phyloP scores from a whole-genome alignment of 2,888 invertebrate genomes.

The Drosophila basisetae region DNA sequence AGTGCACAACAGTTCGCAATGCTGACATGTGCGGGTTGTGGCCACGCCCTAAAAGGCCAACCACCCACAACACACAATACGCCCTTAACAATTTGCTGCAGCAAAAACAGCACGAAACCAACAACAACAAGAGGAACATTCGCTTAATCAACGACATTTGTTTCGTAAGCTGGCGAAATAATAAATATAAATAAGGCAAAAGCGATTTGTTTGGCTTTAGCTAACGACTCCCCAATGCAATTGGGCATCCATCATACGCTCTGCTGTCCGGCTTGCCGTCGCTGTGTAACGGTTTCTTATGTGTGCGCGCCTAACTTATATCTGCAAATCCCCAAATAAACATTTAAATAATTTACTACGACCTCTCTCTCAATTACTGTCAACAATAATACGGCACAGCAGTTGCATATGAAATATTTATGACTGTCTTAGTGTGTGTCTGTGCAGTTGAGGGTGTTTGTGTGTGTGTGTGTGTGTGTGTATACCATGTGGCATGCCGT shows the following conservation, averaged over 20 bases:
- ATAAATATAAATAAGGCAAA: conserved; percentile 61
- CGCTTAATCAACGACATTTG: conserved; percentile 56
- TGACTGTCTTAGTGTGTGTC: conserved; percentile 38
- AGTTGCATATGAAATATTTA: conserved; percentile 67
- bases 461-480: conserved; percentile 13
- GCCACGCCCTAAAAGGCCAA: conserved; percentile 4
- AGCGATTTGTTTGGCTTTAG: conserved; percentile 65
- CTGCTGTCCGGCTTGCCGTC: conserved; percentile 38
- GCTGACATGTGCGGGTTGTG: conserved; percentile 25
- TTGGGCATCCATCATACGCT: conserved; percentile 66
- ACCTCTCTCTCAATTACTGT: conserved; percentile 70
- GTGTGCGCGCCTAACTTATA: conserved; percentile 20
- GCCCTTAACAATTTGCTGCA: conserved; percentile 21
- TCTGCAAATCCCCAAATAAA: conserved; percentile 64
- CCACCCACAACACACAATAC: conserved; percentile 10
- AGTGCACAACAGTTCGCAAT: conserved; percentile 3
- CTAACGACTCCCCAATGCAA: conserved; percentile 66
- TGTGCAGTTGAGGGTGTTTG: conserved; percentile 14
- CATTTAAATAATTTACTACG: conserved; percentile 72
- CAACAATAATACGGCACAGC: conserved; percentile 64
- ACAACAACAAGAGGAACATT: conserved; percentile 15
- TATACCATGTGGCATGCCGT: conserved; percentile 62
- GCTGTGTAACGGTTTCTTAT: conserved; percentile 19
- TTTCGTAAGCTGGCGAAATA: conserved; percentile 41
- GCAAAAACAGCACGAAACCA: background rate